Conservation (phyloP, 35 echinoderm and acorn worm genomes). For the Apostichopus californicus region DNA sequence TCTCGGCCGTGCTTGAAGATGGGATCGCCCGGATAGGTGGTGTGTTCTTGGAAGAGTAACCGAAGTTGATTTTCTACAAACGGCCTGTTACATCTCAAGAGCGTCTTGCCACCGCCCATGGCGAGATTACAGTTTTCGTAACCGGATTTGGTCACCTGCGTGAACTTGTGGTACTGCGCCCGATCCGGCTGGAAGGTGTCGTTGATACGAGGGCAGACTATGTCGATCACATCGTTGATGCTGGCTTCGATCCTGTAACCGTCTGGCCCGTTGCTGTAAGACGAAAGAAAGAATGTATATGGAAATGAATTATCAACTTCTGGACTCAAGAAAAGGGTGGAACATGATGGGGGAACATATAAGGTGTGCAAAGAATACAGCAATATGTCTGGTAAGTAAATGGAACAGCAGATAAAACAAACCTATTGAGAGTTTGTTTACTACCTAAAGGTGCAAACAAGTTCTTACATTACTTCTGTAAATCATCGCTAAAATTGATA, state of each 20-base stretch:
- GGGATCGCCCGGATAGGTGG: conserved; percentile 11
- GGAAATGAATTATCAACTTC: too few species aligned
- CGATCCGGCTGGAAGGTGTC: background rate
- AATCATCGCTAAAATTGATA: too few species aligned
- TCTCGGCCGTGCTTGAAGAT: conserved; percentile 25
- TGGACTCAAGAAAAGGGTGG: too few species aligned
- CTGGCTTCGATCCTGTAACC: conserved; percentile 23
- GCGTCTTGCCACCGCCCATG: background rate
- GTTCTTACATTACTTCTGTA: too few species aligned
- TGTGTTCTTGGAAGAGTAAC: conserved; percentile 33
- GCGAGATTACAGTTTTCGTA: conserved; percentile 8
- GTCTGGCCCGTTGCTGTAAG: background rate
- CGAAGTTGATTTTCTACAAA: background rate
- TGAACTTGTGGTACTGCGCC: conserved; percentile 39
- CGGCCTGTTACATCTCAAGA: conserved; percentile 15
- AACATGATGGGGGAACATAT: too few species aligned
- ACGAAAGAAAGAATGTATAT: background rate
- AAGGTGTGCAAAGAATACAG: too few species aligned
- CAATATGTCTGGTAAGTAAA: too few species aligned
- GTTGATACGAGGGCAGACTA: conserved; percentile 6
- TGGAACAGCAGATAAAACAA: too few species aligned
- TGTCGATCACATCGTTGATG: conserved; percentile 29
- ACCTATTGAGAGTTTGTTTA: too few species aligned
- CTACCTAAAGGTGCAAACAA: too few species aligned
- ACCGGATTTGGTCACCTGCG: conserved; percentile 3